Percentiles rank a stretch among this genome's conserved stretches.
These are phyloP conservation scores for Puntigrus tetrazona DNA, from an alignment of 2,113 vertebrate species.

Conservation along the genomic window DNA sequence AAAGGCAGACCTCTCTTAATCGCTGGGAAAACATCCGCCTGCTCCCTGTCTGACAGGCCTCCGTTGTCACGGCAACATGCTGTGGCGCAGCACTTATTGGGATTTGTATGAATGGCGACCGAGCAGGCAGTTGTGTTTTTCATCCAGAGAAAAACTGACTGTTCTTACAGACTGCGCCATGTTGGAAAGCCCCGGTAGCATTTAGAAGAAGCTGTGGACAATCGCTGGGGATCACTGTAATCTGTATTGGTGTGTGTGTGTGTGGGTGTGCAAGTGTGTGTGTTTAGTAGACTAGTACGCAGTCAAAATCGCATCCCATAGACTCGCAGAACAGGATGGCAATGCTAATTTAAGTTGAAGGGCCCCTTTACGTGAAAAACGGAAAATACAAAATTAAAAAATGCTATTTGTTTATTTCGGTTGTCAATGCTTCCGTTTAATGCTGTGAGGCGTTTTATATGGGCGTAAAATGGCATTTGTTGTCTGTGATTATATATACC, in stretches of 20 bases:
- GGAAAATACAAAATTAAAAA: background rate
- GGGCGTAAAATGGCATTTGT: slow-evolving; percentile 60
- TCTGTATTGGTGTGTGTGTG: slow-evolving; percentile 40
- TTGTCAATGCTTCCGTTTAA: slow-evolving; percentile 53
- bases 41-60: slow-evolving; percentile 80
- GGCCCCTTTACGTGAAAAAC: slow-evolving; percentile 36
- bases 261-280: slow-evolving; percentile 46
- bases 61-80: slow-evolving; percentile 92
- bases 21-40: slow-evolving; percentile 67
- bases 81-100: slow-evolving; percentile 89
- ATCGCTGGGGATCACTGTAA: background rate
- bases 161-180: slow-evolving; percentile 35
- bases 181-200: slow-evolving; percentile 40
- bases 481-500: slow-evolving; percentile 49
- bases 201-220: background rate
- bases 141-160: slow-evolving; percentile 18
- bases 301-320: slow-evolving; percentile 57
- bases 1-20: slow-evolving; percentile 54
- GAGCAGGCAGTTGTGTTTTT: slow-evolving; percentile 57
- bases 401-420: background rate
- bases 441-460: background rate
- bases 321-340: slow-evolving; percentile 46
- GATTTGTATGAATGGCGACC: slow-evolving; percentile 75
- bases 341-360: slow-evolving; percentile 47
- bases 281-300: slow-evolving; percentile 54